phyloP scores from a whole-genome alignment of 1,140 invertebrate genomes.

The Wiebesia pumilae region DNA sequence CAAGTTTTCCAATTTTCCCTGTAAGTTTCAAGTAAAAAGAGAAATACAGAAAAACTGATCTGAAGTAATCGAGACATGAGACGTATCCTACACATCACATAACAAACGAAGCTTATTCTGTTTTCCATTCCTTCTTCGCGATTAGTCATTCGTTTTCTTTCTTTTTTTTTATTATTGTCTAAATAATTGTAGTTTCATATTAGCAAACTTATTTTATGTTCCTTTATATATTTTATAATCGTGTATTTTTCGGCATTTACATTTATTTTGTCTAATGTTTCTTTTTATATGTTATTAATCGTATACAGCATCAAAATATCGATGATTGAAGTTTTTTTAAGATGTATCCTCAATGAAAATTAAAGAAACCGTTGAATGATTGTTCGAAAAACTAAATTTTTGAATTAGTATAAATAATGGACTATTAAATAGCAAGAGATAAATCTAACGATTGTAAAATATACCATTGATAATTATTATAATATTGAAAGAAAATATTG shows the following conservation, averaged over 20 bases:
- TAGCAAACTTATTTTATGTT: background rate
- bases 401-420: too few relatives aligned
- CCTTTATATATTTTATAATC: slow-evolving; percentile 2
- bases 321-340: too few relatives aligned
- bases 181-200: background rate
- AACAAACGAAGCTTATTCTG: slow-evolving; percentile 58
- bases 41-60: slow-evolving; percentile 55
- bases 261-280: slow-evolving; percentile 33
- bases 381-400: too few relatives aligned
- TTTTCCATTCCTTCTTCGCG: slow-evolving; percentile 48
- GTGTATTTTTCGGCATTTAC: background rate
- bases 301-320: too few relatives aligned
- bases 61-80: slow-evolving; percentile 57
- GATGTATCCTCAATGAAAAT: too few relatives aligned
- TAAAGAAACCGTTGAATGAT: too few relatives aligned
- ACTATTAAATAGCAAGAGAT: too few relatives aligned
- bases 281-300: slow-evolving; percentile 30
- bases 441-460: too few relatives aligned
- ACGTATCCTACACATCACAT: slow-evolving; percentile 46
- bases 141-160: slow-evolving; percentile 37
- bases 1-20: slow-evolving; percentile 66
- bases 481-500: too few relatives aligned
- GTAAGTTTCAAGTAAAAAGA: slow-evolving; percentile 47
- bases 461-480: too few relatives aligned
- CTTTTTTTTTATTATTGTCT: background rate